These are phyloP conservation scores for Donacobius atricapilla DNA, from an alignment of 2,113 vertebrate species.

Conservation along the genomic window DNA sequence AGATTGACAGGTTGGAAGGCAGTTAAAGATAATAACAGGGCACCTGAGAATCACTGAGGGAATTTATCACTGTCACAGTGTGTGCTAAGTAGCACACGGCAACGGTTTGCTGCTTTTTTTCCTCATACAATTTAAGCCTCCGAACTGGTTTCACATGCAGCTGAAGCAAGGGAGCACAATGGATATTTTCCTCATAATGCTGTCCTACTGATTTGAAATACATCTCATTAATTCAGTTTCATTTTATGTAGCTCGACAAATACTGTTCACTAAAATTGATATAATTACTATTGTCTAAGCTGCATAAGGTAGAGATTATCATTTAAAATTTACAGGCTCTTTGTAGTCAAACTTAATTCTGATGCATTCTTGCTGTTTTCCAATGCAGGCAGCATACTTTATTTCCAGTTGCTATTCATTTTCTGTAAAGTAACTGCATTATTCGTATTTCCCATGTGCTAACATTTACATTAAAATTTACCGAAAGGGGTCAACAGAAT, in stretches of 20 bases:
- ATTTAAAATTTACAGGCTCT: not conserved
- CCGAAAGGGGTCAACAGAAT: not conserved
- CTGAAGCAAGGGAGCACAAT: not conserved
- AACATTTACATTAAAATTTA: not conserved
- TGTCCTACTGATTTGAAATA: not conserved
- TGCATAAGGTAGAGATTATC: not conserved
- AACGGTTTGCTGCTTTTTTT: not conserved
- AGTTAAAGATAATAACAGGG: constrained; percentile 68
- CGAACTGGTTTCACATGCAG: not conserved
- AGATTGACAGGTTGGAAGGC: constrained; percentile 68
- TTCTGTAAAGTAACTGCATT: not conserved
- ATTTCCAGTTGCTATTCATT: not conserved
- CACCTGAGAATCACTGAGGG: constrained; percentile 65
- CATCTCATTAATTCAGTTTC: not conserved
- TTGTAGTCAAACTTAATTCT: not conserved
- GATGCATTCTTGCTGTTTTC: not conserved
- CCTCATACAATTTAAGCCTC: constrained; percentile 5
- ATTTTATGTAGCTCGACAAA: not conserved
- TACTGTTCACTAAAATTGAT: not conserved
- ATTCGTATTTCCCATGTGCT: not conserved
- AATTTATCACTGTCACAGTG: constrained; percentile 65
- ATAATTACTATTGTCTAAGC: not conserved
- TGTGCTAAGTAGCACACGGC: constrained; percentile 34
- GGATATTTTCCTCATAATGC: not conserved
- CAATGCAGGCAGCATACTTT: not conserved